Percentiles rank a stretch among this genome's conserved stretches.
phyloP scores from a whole-genome alignment of 2,113 vertebrate genomes.

The Atrichornis clamosus region DNA sequence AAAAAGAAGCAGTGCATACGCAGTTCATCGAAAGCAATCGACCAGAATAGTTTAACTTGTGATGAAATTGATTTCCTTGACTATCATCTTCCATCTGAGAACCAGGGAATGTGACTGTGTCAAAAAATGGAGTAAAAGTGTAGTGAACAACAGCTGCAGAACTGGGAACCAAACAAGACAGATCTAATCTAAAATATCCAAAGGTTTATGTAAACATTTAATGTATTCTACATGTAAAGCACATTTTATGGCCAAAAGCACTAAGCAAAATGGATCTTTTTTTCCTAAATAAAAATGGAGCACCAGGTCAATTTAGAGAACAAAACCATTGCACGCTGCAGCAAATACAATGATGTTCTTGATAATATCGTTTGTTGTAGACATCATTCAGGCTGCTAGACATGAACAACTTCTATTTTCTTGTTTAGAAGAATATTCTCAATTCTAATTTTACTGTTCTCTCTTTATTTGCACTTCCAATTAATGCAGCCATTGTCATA shows the following conservation, averaged over 20 bases:
- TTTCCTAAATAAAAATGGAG: background rate
- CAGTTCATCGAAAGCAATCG: background rate
- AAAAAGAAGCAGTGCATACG: background rate
- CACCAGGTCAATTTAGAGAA: background rate
- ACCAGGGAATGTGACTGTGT: background rate
- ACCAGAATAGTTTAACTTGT: background rate
- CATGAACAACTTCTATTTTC: background rate
- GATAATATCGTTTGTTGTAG: background rate
- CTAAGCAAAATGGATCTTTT: background rate
- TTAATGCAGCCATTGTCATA: background rate
- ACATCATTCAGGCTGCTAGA: background rate
- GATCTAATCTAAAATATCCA: background rate
- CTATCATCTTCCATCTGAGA: background rate
- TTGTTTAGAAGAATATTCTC: background rate
- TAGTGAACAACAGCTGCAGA: background rate
- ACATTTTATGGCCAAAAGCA: background rate
- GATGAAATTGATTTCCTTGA: background rate
- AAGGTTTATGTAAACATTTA: background rate
- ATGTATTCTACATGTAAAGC: background rate
- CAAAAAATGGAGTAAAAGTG: background rate
- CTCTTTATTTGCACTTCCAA: background rate
- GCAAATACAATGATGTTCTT: background rate
- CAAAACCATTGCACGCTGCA: background rate
- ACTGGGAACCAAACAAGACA: background rate
- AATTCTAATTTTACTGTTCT: background rate